Conservation (phyloP, 2,797 vertebrate species). For the Manis crassicaudata region DNA sequence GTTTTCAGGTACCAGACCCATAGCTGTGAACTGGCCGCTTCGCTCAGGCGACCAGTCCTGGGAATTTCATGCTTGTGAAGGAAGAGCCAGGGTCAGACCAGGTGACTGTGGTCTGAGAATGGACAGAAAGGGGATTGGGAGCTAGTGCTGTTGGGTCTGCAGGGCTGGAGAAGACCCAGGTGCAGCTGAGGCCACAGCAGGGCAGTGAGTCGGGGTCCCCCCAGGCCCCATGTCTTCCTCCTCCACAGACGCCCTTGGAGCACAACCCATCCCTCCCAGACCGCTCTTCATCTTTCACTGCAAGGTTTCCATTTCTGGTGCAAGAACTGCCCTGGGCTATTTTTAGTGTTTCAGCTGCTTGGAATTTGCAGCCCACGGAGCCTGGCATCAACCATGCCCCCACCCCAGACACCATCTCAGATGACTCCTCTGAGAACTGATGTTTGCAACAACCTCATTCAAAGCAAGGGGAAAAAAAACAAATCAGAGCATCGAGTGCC, state of each 20-base stretch:
- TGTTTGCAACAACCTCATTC: background rate
- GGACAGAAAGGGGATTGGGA: background rate
- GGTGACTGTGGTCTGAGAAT: background rate
- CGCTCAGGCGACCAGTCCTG: background rate
- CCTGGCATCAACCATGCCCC: background rate
- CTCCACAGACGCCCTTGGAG: background rate
- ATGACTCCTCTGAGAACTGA: background rate
- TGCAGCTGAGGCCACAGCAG: background rate
- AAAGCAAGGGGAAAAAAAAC: background rate
- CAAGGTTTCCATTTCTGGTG: background rate
- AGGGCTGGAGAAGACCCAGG: background rate
- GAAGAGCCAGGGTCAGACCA: background rate
- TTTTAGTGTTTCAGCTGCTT: conserved; percentile 17
- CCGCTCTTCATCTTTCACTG: background rate
- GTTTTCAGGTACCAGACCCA: background rate
- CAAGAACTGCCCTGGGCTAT: background rate
- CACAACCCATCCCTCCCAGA: background rate
- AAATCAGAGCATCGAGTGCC: background rate
- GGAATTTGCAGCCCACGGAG: background rate
- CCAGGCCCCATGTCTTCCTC: background rate
- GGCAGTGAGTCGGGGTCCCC: no score
- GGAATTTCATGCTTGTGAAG: background rate
- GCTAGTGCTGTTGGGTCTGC: background rate
- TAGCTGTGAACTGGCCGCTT: background rate
- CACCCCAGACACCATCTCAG: background rate